These are phyloP conservation scores for Psix sp. DNA, from an alignment of 1,140 invertebrate species.

Conservation along the genomic window DNA sequence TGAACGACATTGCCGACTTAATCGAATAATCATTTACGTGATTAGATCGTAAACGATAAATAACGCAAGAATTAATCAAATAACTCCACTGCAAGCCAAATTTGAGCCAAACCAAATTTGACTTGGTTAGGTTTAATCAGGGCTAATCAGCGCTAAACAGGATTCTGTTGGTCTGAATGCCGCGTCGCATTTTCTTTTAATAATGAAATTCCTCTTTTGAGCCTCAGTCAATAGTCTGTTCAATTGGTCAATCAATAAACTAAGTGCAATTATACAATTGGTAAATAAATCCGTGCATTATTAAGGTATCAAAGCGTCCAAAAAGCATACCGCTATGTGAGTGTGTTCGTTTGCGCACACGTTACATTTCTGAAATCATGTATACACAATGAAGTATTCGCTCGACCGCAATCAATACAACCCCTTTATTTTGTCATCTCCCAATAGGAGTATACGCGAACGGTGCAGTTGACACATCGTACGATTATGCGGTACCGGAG, in stretches of 20 bases:
- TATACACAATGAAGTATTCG: slow-evolving; percentile 61
- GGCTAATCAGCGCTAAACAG: slow-evolving; percentile 1
- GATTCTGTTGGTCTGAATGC: neutral
- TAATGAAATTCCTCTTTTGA: slow-evolving; percentile 12
- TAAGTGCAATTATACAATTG: slow-evolving; percentile 24
- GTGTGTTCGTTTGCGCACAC: neutral
- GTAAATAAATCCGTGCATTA: slow-evolving; percentile 21
- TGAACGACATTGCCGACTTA: too few relatives aligned
- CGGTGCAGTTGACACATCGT: slow-evolving; percentile 77
- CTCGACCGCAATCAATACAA: slow-evolving; percentile 72
- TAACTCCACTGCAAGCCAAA: too few relatives aligned
- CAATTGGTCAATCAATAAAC: slow-evolving; percentile 31
- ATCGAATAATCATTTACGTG: neutral
- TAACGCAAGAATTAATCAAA: too few relatives aligned
- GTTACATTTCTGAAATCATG: slow-evolving; percentile 38
- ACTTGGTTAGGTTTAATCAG: neutral
- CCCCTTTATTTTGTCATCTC: slow-evolving; percentile 72
- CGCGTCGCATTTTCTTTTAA: slow-evolving; percentile 2
- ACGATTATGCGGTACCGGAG: slow-evolving; percentile 88
- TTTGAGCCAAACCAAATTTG: slow-evolving; percentile 1
- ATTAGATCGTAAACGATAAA: neutral
- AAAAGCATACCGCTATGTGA: slow-evolving; percentile 6
- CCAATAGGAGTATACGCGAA: slow-evolving; percentile 72
- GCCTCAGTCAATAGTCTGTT: neutral
- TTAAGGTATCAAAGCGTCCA: slow-evolving; percentile 35